Evolutionary conservation across 2,797 vertebrate species (phyloP), one percentile per base, ranked within the genome.

Genomic region (Hoplostethus atlanticus): DNA sequence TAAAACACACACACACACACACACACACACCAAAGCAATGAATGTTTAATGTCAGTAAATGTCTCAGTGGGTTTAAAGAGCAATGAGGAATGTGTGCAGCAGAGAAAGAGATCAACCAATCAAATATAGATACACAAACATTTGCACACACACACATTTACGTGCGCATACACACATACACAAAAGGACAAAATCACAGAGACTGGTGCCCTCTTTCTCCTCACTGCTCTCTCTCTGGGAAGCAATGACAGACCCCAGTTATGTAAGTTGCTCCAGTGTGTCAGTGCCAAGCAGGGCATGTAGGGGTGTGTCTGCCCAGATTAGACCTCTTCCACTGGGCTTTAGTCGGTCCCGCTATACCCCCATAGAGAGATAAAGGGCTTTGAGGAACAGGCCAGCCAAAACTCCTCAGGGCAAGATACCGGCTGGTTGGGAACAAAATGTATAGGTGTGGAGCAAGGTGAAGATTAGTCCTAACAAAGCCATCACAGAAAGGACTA

Each of bases 301-400:
- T 46, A 75, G 54, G 56, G 77, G 73, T 79, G 69, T 77, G 48
- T 69, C 73, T 70, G 69, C 54, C 63, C 57, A 58, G 38, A 76
- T 70, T 67, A 55, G 1, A 6, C 6, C 63, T 70, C 30, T 15
- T 55, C 25, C 36, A 25, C 54, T 16, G 50, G 71, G 36, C 15
- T 48, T 68, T n/a, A 50, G 30, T 50, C 38, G 44, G 44, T 28
- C 11, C 13, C 0, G 16, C 36, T 17, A 16, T 3, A 30, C 5
- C 16, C 17, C 7, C 38, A 40, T 10, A 8, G 55, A 48, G 31
- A 71, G 47, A 60, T 46, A 2, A 61, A 54, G 28, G 10, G 21
- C 76, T 72, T 34, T 40, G 13, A 47, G 50, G 12, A 40, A 15
- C 11, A 17, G n/a, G 48, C 16, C 10, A 50, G 46, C 11, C n/a